A percentile compares a stretch with the other conserved stretches of the same genome.
phyloP scores from a whole-genome alignment of 2,113 vertebrate species.

The Theristicus caerulescens region DNA sequence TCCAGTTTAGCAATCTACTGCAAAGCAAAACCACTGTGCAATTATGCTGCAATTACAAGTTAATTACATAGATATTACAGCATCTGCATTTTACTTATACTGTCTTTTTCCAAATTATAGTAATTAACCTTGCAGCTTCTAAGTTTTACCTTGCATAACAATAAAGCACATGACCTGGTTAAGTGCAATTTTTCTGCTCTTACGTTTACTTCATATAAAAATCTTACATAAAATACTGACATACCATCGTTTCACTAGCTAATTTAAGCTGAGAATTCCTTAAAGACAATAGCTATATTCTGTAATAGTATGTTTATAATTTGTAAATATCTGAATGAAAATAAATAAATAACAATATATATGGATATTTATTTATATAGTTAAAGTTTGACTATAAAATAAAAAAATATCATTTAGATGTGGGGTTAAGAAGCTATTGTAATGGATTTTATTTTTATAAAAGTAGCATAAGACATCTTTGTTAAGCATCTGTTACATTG shows the following conservation, averaged over 20 bases:
- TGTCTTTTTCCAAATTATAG: slow-evolving; percentile 13
- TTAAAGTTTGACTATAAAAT: not conserved
- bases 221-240: not conserved
- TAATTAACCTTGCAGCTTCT: slow-evolving; percentile 22
- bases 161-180: not conserved
- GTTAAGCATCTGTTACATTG: rapidly evolving
- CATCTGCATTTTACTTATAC: slow-evolving; percentile 31
- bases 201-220: rapidly evolving
- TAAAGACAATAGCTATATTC: not conserved
- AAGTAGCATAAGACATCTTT: not conserved
- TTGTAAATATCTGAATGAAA: not conserved
- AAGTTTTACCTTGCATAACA: not conserved
- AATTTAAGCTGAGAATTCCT: not conserved
- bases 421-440: not conserved
- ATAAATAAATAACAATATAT: not conserved
- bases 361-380: not conserved
- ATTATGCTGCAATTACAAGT: slow-evolving; percentile 33
- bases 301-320: not conserved
- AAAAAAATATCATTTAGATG: not conserved
- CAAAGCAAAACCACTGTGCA: slow-evolving; percentile 5
- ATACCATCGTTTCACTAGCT: rapidly evolving
- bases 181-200: not conserved
- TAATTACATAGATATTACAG: slow-evolving; percentile 31
- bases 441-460: not conserved
- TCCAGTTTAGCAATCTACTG: not conserved